These are phyloP conservation scores for Ranitomeya variabilis DNA, from an alignment of 2,113 vertebrate species.

Conservation along the genomic window DNA sequence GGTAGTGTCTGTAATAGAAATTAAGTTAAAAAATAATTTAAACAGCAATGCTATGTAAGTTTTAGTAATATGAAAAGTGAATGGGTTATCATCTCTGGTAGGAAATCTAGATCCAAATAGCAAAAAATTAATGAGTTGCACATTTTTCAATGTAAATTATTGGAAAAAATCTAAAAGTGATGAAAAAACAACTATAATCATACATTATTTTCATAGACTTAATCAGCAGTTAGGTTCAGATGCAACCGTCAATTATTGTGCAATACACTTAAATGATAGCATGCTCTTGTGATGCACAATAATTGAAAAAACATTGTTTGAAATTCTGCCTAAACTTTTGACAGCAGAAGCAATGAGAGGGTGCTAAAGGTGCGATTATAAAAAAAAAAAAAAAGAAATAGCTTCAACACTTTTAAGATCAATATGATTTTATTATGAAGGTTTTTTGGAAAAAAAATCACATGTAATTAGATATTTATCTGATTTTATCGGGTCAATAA, in stretches of 20 bases:
- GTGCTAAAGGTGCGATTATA: slow-evolving; percentile 11
- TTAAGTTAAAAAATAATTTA: neutral
- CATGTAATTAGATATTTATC: slow-evolving; percentile 53
- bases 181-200: slow-evolving; percentile 7
- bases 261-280: slow-evolving; percentile 16
- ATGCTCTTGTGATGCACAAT: neutral
- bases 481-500: slow-evolving; percentile 53
- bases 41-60: neutral
- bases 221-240: neutral
- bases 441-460: slow-evolving; percentile 38
- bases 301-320: slow-evolving; percentile 37
- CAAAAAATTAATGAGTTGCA: neutral
- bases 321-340: slow-evolving; percentile 11
- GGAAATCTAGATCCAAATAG: neutral
- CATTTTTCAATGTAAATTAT: neutral
- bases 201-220: slow-evolving; percentile 25
- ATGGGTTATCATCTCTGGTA: neutral
- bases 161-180: neutral
- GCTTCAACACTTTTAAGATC: slow-evolving; percentile 32
- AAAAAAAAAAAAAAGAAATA: slow-evolving; percentile 22
- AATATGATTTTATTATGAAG: slow-evolving; percentile 52
- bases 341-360: slow-evolving; percentile 35
- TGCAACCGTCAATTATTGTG: neutral
- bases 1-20: neutral
- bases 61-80: neutral